Conservation (phyloP, 2,888 invertebrate genomes). For the Neoaliturus tenellus region DNA sequence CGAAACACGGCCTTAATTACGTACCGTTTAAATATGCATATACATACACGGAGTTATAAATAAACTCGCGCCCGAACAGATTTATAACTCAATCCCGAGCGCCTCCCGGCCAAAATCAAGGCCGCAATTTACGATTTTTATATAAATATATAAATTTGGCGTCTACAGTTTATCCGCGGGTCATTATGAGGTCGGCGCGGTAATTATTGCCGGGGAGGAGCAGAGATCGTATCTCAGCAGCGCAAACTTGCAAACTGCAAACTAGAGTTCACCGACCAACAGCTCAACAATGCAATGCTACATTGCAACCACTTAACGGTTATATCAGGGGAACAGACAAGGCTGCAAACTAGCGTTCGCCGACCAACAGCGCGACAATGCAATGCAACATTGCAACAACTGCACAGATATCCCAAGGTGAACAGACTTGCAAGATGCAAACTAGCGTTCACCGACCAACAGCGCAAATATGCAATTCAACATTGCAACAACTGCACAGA, state of each 20-base stretch:
- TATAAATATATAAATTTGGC: not conserved
- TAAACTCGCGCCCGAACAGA: not conserved
- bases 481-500: no score
- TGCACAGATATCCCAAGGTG: no score
- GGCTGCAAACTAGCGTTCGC: no score
- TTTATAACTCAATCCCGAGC: not conserved
- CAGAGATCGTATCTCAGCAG: not conserved
- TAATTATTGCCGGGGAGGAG: not conserved
- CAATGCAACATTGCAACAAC: no score
- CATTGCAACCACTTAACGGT: no score
- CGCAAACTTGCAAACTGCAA: not conserved
- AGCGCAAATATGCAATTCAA: no score
- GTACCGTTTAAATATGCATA: slow-evolving; percentile 9
- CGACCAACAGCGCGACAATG: no score
- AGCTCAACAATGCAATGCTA: no score
- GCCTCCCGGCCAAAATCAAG: not conserved
- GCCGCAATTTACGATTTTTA: not conserved
- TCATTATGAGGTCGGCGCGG: not conserved
- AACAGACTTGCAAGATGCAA: no score
- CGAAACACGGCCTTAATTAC: slow-evolving; percentile 13
- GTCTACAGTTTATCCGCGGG: not conserved
- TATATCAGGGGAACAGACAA: no score
- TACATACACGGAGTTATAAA: slow-evolving; percentile 1
- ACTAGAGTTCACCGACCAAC: not conserved
- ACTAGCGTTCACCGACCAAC: no score